Percentiles rank a stretch among this genome's conserved stretches.
Conservation (phyloP, 2,888 invertebrate species). For the Ectropis crepuscularia region DNA sequence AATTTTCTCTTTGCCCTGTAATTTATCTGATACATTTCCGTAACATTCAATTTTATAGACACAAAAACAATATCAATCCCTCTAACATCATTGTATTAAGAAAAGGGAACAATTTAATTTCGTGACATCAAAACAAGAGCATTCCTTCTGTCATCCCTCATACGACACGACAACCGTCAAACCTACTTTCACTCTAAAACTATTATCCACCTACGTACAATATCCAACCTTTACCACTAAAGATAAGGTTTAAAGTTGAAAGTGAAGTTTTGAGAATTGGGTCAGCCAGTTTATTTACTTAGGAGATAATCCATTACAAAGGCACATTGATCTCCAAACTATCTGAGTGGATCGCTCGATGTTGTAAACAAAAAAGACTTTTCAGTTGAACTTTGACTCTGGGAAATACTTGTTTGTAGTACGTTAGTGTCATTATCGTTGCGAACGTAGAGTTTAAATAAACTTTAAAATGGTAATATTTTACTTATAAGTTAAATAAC, state of each 20-base stretch:
- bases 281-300: constrained; percentile 32
- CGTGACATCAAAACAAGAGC: constrained; percentile 20
- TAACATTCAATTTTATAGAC: constrained; percentile 1
- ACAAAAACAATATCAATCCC: background rate
- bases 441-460: too few relatives aligned
- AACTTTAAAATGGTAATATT: too few relatives aligned
- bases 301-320: constrained; percentile 33
- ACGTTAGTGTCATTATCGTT: too few relatives aligned
- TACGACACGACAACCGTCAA: constrained; percentile 26
- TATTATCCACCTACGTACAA: too few relatives aligned
- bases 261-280: constrained; percentile 2
- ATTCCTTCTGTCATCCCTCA: constrained; percentile 23
- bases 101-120: constrained; percentile 25
- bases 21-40: background rate
- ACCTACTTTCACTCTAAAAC: constrained; percentile 2
- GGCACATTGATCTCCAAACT: constrained; percentile 32
- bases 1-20: too few relatives aligned
- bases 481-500: too few relatives aligned
- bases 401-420: too few relatives aligned
- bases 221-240: background rate
- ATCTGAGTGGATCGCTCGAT: constrained; percentile 17
- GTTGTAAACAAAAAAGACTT: background rate
- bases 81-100: background rate
- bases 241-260: constrained; percentile 6
- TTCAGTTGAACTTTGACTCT: background rate